phyloP scores from a whole-genome alignment of 2,113 vertebrate genomes.

The Agapornis roseicollis region DNA sequence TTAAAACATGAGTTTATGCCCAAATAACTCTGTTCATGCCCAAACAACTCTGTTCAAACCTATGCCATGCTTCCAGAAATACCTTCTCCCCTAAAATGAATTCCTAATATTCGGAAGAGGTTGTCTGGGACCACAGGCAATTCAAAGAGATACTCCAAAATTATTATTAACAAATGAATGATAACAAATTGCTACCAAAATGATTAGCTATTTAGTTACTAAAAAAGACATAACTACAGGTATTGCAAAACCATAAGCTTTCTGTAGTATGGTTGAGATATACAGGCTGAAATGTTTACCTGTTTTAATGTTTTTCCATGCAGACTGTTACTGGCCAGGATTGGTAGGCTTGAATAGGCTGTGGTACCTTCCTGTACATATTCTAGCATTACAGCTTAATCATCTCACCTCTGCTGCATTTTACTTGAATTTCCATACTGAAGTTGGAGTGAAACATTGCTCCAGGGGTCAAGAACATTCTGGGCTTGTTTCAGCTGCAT shows the following conservation, averaged over 20 bases:
- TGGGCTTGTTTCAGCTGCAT: not conserved
- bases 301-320: not conserved
- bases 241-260: not conserved
- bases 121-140: not conserved
- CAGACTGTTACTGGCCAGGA: not conserved
- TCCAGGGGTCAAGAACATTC: not conserved
- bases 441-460: not conserved
- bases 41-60: not conserved
- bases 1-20: not conserved
- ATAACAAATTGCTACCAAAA: not conserved
- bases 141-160: not conserved
- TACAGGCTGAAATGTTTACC: not conserved
- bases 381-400: not conserved
- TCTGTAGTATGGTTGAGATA: not conserved
- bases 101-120: not conserved
- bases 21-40: not conserved
- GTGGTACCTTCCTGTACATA: rapidly evolving
- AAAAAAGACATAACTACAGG: not conserved
- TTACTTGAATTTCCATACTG: not conserved
- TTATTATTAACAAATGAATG: not conserved
- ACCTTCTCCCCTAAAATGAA: not conserved
- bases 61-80: not conserved
- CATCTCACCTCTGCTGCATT: not conserved
- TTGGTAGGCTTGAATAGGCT: not conserved
- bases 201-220: not conserved